Percentiles rank a stretch among this genome's conserved stretches.
Evolutionary conservation across 2,113 vertebrate species (phyloP).

Genomic region (Arvicanthis niloticus): DNA sequence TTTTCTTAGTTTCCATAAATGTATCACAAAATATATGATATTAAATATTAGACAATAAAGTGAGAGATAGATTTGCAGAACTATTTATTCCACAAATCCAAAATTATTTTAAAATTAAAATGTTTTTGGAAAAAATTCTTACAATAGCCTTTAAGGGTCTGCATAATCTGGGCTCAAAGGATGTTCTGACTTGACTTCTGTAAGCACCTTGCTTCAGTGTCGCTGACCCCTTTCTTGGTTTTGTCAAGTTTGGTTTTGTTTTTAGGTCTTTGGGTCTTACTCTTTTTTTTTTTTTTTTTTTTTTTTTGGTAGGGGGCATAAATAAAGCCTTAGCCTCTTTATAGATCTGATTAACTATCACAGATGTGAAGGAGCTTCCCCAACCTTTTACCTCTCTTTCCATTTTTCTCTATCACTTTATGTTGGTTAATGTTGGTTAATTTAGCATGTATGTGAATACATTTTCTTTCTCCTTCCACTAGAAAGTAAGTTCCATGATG

Average conservation of each 20-base stretch:
- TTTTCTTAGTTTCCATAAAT: conserved; percentile 14
- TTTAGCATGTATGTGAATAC: background rate
- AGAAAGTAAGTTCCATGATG: background rate
- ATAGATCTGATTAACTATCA: background rate
- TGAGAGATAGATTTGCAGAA: background rate
- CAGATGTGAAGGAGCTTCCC: background rate
- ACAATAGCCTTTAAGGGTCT: background rate
- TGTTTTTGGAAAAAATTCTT: background rate
- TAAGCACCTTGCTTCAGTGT: background rate
- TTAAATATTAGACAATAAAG: conserved; percentile 1
- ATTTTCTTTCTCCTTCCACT: background rate
- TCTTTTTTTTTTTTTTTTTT: too few relatives aligned
- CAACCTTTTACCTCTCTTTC: background rate
- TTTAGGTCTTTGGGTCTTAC: background rate
- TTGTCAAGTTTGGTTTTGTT: background rate
- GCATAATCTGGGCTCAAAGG: background rate
- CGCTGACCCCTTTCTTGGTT: background rate
- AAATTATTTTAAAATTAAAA: conserved; percentile 35
- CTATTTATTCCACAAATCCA: conserved; percentile 13
- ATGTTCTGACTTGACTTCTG: background rate
- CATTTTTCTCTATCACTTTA: background rate
- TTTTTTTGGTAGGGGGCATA: too few relatives aligned
- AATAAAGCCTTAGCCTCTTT: background rate
- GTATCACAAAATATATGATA: background rate
- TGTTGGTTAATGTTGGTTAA: background rate